Base-by-base conservation (phyloP, 1,140 invertebrate genomes). In the Belonocnema kinseyi region DNA sequence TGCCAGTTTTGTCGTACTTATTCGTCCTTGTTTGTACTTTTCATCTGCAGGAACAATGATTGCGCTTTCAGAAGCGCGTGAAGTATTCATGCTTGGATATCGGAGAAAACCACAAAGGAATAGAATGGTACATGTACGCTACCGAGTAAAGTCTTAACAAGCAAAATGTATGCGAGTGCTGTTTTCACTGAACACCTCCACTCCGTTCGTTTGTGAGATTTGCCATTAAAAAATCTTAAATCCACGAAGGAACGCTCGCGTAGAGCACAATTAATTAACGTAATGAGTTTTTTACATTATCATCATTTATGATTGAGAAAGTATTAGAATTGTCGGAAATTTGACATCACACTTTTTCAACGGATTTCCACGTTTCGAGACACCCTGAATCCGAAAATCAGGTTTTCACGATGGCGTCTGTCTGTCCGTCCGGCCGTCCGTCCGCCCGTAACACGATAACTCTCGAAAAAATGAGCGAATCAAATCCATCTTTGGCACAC, bases 91-190 rank as follows among this genome's bases (percentile, higher is more conserved):
- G 61, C 26, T 66, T 66, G 61, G 61, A 14, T 66, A 66, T 66
- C 61, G 61, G 61, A 66, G 61, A 66, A 66, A 66, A 66, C 61
- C 61, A 66, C 61, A 66, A 66, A 66, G 61, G 61, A 66, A 66
- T 66, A 40, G 61, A 66, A 66, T 66, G 13, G 61, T 66, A n/a
- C 61, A 66, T 66, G 40, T 16, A 66, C 33, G 21, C 61, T 10
- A n/a, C 40, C 10, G 61, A 66, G 61, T 66, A 46, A 66, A 66
- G 61, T 66, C 61, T 66, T 46, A 54, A 17, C 17, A 54, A 66
- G 61, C 61, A 66, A 66, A 66, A 40, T 14, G 26, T 13, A 40
- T 40, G 6, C 19, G 14, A 40, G 58, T 66, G n/a, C 61, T 66
- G 14, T 66, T 66, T 21, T 66, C 61, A 33, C n/a, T 66, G 16